phyloP scores from a whole-genome alignment of 2,797 vertebrate genomes.

The Parambassis ranga region DNA sequence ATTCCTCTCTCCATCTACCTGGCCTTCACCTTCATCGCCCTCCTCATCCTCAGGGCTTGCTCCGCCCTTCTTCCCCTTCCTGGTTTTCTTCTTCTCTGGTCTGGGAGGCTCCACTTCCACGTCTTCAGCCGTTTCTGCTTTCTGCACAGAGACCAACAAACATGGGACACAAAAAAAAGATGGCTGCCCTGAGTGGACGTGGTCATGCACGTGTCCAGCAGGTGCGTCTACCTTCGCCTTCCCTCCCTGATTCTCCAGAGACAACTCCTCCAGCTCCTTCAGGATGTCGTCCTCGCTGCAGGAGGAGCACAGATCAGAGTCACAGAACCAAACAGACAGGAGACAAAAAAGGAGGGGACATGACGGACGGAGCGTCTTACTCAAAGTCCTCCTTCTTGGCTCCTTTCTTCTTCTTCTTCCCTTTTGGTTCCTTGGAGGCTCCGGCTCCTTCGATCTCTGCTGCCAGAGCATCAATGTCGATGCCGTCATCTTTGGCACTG shows the following conservation, averaged over 20 bases:
- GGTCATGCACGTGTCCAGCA: too few relatives aligned
- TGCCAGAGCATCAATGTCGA: conserved; percentile 90
- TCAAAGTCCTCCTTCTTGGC: conserved; percentile 84
- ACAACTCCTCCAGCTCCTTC: conserved; percentile 93
- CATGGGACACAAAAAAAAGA: too few relatives aligned
- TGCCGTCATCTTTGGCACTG: conserved; percentile 78
- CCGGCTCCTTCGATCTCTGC: conserved; percentile 93
- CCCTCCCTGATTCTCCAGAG: conserved; percentile 86
- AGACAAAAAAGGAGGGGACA: background rate
- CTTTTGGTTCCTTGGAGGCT: conserved; percentile 87
- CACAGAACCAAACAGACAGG: background rate
- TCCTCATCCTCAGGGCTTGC: conserved; percentile 84
- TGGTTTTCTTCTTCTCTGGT: conserved; percentile 90
- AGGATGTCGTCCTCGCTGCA: conserved; percentile 94
- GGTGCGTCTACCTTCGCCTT: conserved; percentile 70
- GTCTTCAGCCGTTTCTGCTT: conserved; percentile 79
- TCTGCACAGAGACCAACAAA: conserved; percentile 61
- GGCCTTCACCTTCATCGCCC: conserved; percentile 71
- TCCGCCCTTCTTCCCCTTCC: conserved; percentile 84
- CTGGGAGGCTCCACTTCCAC: conserved; percentile 75
- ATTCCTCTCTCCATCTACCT: conserved; percentile 81
- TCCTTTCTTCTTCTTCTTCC: conserved; percentile 87
- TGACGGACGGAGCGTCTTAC: conserved; percentile 10
- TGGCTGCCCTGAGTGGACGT: too few relatives aligned
- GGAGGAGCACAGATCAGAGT: background rate